These are phyloP conservation scores for Telenomus remus DNA, from an alignment of 1,140 invertebrate species.

Conservation along the genomic window DNA sequence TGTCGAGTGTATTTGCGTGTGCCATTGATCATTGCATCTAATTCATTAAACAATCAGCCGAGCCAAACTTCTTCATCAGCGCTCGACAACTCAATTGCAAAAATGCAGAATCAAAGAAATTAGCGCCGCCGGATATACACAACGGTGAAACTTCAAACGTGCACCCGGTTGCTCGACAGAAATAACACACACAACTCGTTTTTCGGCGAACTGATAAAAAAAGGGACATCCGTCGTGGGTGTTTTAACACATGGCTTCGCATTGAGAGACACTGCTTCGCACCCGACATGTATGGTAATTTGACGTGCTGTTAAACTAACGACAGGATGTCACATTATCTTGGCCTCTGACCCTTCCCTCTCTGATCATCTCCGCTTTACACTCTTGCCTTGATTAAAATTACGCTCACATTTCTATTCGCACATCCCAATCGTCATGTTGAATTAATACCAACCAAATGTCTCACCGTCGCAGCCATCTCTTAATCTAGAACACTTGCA, in stretches of 20 bases:
- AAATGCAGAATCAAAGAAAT: slow-evolving; percentile 12
- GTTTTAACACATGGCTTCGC: slow-evolving; percentile 33
- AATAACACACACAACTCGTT: slow-evolving; percentile 8
- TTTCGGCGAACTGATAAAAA: slow-evolving; percentile 17
- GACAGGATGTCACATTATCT: slow-evolving; percentile 70
- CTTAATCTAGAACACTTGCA: too few relatives aligned
- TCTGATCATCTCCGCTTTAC: slow-evolving; percentile 49
- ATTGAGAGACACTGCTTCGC: slow-evolving; percentile 52
- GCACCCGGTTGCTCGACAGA: slow-evolving; percentile 8
- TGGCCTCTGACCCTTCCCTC: slow-evolving; percentile 65
- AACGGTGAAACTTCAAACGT: slow-evolving; percentile 9
- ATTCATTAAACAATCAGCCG: not conserved
- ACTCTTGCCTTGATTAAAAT: slow-evolving; percentile 66
- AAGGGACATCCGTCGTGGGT: slow-evolving; percentile 24
- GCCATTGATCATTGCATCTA: not conserved
- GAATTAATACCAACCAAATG: too few relatives aligned
- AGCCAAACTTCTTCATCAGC: not conserved
- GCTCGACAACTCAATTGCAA: slow-evolving; percentile 1
- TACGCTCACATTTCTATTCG: slow-evolving; percentile 57
- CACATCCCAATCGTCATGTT: slow-evolving; percentile 47
- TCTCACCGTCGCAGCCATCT: too few relatives aligned
- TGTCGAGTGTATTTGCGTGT: not conserved
- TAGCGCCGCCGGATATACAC: not conserved
- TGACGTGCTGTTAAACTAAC: slow-evolving; percentile 62
- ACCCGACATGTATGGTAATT: slow-evolving; percentile 61